phyloP scores from a whole-genome alignment of 2,888 invertebrate species.

The Cerastis leucographa region DNA sequence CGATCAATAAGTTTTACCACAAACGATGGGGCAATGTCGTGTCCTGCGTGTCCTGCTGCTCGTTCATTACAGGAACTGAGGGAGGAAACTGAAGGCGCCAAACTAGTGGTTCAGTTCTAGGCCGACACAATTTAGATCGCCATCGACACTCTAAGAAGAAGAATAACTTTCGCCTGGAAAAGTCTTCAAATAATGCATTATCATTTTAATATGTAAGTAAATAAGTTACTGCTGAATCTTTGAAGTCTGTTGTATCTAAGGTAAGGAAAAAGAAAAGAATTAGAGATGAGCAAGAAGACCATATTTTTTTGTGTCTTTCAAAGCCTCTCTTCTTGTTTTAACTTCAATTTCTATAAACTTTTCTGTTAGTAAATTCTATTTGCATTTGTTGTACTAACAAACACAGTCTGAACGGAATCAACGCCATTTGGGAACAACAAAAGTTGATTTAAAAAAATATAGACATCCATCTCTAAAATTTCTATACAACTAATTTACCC shows the following conservation, averaged over 20 bases:
- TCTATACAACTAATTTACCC: not conserved
- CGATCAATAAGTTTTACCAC: not conserved
- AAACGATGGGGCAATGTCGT: too few relatives aligned
- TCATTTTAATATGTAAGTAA: not conserved
- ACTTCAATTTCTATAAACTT: not conserved
- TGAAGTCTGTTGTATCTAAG: not conserved
- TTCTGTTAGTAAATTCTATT: not conserved
- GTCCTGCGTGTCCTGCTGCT: too few relatives aligned
- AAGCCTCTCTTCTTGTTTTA: not conserved
- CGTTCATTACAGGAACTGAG: too few relatives aligned
- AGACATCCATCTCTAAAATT: not conserved
- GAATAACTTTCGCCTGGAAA: not conserved
- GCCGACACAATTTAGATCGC: too few relatives aligned
- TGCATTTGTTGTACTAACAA: not conserved
- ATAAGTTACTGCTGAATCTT: not conserved
- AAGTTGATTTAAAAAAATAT: not conserved
- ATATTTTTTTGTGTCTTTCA: not conserved
- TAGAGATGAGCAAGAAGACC: not conserved
- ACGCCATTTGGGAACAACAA: not conserved
- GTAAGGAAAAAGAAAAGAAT: not conserved
- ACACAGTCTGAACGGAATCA: not conserved
- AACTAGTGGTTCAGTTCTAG: too few relatives aligned
- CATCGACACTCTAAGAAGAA: too few relatives aligned
- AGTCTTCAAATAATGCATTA: not conserved
- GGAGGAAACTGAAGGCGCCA: too few relatives aligned